These are phyloP conservation scores for Himalopsyche japonica DNA, from an alignment of 2,888 invertebrate species.

Conservation along the genomic window DNA sequence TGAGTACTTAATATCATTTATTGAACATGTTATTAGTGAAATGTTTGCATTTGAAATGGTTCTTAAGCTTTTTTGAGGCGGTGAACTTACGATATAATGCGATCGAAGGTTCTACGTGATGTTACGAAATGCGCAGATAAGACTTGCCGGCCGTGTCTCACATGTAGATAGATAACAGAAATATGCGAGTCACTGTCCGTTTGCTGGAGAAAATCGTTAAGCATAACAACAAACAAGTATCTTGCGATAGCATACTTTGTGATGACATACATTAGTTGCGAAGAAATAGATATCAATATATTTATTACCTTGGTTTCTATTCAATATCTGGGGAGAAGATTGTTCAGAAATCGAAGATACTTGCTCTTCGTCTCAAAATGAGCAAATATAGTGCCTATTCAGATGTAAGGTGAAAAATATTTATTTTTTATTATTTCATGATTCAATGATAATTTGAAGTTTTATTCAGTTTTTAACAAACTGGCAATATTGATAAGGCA, in stretches of 20 bases:
- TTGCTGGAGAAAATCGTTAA: neutral
- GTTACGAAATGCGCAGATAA: conserved; percentile 11
- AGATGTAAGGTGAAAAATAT: no score
- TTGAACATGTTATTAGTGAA: no score
- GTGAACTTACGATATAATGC: neutral
- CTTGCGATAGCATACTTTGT: neutral
- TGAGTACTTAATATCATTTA: no score
- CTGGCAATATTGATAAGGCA: no score
- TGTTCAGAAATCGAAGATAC: no score
- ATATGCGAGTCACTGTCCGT: neutral
- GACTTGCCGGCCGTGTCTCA: neutral
- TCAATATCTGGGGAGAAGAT: no score
- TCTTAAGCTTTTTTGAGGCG: neutral
- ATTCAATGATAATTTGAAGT: no score
- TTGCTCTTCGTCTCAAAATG: no score
- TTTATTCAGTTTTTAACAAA: no score
- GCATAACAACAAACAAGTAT: neutral
- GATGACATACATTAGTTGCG: neutral
- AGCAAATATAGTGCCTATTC: no score
- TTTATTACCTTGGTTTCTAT: neutral
- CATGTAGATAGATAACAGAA: neutral
- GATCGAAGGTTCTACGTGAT: conserved; percentile 2
- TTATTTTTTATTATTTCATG: no score
- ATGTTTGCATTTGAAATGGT: no score
- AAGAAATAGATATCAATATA: neutral